Evolutionary conservation across 2,888 invertebrate species (phyloP), one percentile per base, ranked within the genome.

Genomic region (Andrena trimmerana): DNA sequence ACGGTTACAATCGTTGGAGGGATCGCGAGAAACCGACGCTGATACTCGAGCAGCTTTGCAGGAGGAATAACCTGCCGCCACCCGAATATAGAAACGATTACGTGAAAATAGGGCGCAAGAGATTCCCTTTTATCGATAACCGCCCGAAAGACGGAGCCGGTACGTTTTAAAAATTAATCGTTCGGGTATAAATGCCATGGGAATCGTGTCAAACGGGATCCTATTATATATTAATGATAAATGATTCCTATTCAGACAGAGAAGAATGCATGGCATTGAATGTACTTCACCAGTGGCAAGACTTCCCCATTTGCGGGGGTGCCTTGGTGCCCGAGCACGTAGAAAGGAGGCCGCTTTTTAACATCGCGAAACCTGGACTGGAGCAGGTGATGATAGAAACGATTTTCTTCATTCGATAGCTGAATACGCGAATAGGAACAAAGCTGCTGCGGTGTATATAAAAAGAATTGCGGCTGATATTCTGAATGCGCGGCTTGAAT

Each of bases 251-350:
- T 81, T 94, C 95, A 94, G 96, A 97, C 36, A 93, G 95, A 2
- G 96, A 96, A 84, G 97, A 99, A 93, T 95, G 96, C 29, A 95
- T 98, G 79, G 97, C 98, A 62, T 94, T 99, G 74, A 95, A 95
- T 71, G 96, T 97, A 0, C 95, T 99, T 71, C 96, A 96, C 85
- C 95, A 96, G 74, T 96, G 98, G 96, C 95, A 97, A 2, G 96
- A 97, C 78, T 94, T 98, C 79, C 97, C 98, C 0, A 94, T 97
- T 71, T 96, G 97, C 87, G 98, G 98, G 0, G 96, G 96, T 88
- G 94, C 95, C 70, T 94, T 99, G 52, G 97, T 99, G 0, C 98
- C 98, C 0, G 98, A 99, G 92, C 98, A 99, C 93, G 97, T 99
- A 6, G 99, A 99, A 94, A 97, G 97, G 0, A 95, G 99, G 73